Percentiles rank a stretch among this genome's conserved stretches.
These are phyloP conservation scores for Chorisops tibialis DNA, from an alignment of 2,888 invertebrate species.

Conservation along the genomic window DNA sequence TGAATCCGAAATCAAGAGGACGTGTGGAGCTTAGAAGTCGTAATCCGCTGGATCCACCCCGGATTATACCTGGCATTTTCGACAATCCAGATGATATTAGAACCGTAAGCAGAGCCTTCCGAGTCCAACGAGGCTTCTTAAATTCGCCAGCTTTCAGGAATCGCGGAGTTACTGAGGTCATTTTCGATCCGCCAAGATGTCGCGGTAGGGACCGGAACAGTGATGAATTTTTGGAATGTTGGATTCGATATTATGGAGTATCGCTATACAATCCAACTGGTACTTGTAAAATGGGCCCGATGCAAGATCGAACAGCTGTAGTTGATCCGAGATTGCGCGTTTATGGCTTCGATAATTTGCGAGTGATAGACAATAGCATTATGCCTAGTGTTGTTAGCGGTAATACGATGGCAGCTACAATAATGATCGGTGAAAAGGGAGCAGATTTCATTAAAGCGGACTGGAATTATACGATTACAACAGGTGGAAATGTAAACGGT, in stretches of 20 bases:
- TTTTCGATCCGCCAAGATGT: slow-evolving; percentile 79
- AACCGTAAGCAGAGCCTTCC: slow-evolving; percentile 77
- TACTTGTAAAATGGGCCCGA: slow-evolving; percentile 62
- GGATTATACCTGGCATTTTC: slow-evolving; percentile 90
- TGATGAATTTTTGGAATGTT: slow-evolving; percentile 85
- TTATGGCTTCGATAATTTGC: slow-evolving; percentile 54
- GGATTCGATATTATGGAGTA: slow-evolving; percentile 70
- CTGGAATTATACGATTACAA: slow-evolving; percentile 52
- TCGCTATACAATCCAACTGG: slow-evolving; percentile 75
- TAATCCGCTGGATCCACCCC: slow-evolving; percentile 78
- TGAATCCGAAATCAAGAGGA: slow-evolving; percentile 85
- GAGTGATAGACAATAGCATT: slow-evolving; percentile 65
- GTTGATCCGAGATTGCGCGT: slow-evolving; percentile 59
- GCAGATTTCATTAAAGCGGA: slow-evolving; percentile 61
- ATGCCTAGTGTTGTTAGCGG: slow-evolving; percentile 63
- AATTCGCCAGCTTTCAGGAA: slow-evolving; percentile 63
- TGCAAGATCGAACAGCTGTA: slow-evolving; percentile 52
- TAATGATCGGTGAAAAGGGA: slow-evolving; percentile 66
- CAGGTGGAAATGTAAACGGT: no score
- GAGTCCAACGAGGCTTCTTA: slow-evolving; percentile 75
- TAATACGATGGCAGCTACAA: slow-evolving; percentile 61
- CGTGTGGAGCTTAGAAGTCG: slow-evolving; percentile 76
- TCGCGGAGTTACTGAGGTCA: slow-evolving; percentile 72
- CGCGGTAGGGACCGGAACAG: slow-evolving; percentile 66
- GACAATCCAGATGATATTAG: slow-evolving; percentile 77